Conservation (phyloP, 2,888 invertebrate species). For the Coleophora deauratella region DNA sequence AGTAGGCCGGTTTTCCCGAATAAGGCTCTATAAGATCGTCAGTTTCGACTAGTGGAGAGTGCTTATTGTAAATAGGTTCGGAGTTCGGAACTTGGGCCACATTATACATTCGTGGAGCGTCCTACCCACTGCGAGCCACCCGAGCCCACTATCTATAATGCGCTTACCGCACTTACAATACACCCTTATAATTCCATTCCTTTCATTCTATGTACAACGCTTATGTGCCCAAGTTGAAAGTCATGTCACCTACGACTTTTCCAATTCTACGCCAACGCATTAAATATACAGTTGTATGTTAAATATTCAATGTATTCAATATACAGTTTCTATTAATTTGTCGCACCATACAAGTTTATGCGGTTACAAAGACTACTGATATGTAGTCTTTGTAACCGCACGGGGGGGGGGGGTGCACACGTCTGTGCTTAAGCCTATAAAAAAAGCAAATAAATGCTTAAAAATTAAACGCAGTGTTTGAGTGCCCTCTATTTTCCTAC, state of each 20-base stretch:
- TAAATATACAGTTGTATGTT: no score
- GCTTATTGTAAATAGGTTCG: conserved; percentile 55
- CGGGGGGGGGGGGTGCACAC: no score
- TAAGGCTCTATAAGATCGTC: conserved; percentile 52
- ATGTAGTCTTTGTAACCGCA: no score
- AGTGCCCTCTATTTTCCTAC: conserved; percentile 46
- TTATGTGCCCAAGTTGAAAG: conserved; percentile 60
- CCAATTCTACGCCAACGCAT: not conserved
- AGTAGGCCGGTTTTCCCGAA: conserved; percentile 41
- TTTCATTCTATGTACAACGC: conserved; percentile 30
- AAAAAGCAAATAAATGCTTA: conserved; percentile 22
- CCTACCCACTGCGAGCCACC: conserved; percentile 34
- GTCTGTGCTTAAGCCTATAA: no score
- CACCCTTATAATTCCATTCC: conserved; percentile 60
- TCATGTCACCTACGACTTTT: conserved; percentile 44
- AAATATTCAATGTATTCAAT: no score
- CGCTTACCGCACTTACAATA: conserved; percentile 57
- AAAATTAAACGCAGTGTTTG: conserved; percentile 57
- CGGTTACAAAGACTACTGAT: no score
- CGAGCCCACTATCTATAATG: conserved; percentile 57
- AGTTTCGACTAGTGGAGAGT: conserved; percentile 52
- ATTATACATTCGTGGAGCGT: conserved; percentile 63
- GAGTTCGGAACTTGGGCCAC: conserved; percentile 47
- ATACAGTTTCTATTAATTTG: no score
- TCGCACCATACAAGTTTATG: no score